Evolutionary conservation across 2,797 vertebrate species (phyloP), one percentile per base, ranked within the genome.

Genomic region (Chloroceryle inda): DNA sequence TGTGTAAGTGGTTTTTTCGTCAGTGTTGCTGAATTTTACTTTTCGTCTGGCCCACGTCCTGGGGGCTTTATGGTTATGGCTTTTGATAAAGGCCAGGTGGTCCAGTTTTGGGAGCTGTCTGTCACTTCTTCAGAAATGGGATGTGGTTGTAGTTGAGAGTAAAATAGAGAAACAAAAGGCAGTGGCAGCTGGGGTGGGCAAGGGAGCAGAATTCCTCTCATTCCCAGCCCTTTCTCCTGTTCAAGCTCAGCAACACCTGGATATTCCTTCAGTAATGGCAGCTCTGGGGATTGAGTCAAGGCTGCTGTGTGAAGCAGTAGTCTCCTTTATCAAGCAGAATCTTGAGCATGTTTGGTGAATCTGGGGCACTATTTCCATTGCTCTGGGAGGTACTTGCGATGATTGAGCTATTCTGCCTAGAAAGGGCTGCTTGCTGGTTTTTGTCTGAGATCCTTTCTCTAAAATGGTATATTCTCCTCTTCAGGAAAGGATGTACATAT

Each of bases 51-150:
- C 95, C 96, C 77, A 82, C 96, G 66, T 94, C 98, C 97, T 98
- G 95, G 94, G 98, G 98, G 98, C 98, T 98, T 98, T 96, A 81
- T 97, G 97, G 94, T 96, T 98, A 96, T 98, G 97, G 97, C 96
- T 96, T 97, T 53, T 98, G 96, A 98, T 97, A 97, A 97, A 97
- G 97, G 96, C 98, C 98, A 98, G 98, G 98, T 98, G 98, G 97
- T 96, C 94, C 76, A 90, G 86, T 98, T 97, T 99, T 98, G 98
- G 98, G 97, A 98, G 97, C 98, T 99, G 98, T 99, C 99, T 99
- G 98, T 99, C 98, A 99, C 97, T 98, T 88, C 82, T 96, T 97
- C 92, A 63, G 89, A 95, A 78, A 94, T 86, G 95, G 96, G 97
- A 97, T 96, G 73, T 96, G 91, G 96, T 93, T 96, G 84, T 50